phyloP scores from a whole-genome alignment of 1,140 invertebrate species.

The honey bee (Apis mellifera) region DNA sequence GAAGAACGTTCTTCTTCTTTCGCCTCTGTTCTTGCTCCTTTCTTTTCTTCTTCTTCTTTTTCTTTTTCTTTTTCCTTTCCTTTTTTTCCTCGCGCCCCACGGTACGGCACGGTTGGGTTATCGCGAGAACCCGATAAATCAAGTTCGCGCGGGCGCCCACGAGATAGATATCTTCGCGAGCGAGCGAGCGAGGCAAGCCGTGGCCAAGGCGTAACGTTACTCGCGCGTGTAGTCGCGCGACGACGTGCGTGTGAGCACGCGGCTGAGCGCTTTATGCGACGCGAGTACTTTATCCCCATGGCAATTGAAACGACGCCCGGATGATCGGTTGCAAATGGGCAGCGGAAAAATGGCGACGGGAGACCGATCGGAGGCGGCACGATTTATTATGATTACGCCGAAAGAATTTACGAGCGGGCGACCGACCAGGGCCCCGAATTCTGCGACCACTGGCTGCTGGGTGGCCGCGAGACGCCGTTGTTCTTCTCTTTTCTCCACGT shows the following conservation, averaged over 20 bases:
- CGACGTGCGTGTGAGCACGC: conserved; percentile 30
- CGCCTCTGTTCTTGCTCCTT: conserved; percentile 42
- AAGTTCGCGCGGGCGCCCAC: conserved; percentile 71
- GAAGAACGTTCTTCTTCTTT: conserved; percentile 49
- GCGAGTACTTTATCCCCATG: conserved; percentile 30
- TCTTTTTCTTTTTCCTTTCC: neutral
- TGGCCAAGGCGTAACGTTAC: conserved; percentile 41
- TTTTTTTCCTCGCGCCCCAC: conserved; percentile 13
- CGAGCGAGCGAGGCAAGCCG: conserved; percentile 18
- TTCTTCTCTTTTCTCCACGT: conserved; percentile 7
- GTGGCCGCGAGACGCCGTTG: conserved; percentile 24
- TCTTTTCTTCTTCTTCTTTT: conserved; percentile 40
- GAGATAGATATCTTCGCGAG: conserved; percentile 70
- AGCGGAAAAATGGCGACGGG: conserved; percentile 41
- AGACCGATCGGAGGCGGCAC: conserved; percentile 35
- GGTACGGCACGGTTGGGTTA: conserved; percentile 61
- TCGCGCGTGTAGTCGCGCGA: conserved; percentile 35
- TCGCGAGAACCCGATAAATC: conserved; percentile 72
- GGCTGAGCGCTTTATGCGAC: conserved; percentile 46
- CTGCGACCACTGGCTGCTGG: conserved; percentile 21
- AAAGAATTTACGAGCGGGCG: conserved; percentile 42
- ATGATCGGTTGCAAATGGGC: conserved; percentile 45
- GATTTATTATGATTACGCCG: conserved; percentile 48
- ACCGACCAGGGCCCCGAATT: neutral
- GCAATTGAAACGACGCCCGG: conserved; percentile 47